A percentile compares a stretch with the other conserved stretches of the same genome.
Evolutionary conservation across 2,888 invertebrate genomes (phyloP).

Genomic region (Microplitis manilae): DNA sequence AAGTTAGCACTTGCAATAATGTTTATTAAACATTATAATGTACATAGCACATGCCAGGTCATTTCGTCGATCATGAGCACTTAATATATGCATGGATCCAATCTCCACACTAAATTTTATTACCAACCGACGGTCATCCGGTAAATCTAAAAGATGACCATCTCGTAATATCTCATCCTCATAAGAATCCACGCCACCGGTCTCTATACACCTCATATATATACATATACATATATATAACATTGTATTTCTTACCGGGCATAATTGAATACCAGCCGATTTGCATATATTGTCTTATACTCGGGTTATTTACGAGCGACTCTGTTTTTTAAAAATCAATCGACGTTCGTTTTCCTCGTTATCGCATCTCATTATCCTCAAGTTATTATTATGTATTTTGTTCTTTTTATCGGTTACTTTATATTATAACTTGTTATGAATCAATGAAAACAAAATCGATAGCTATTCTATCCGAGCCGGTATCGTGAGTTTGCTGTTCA

Average conservation of each 20-base stretch:
- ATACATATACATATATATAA: conserved; percentile 5
- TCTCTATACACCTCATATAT: neutral
- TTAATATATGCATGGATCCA: conserved; percentile 12
- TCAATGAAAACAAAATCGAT: conserved; percentile 23
- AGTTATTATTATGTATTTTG: neutral
- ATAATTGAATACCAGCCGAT: conserved; percentile 39
- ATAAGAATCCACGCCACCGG: neutral
- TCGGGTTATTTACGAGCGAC: conserved; percentile 24
- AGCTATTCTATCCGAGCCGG: neutral
- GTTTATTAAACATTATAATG: conserved; percentile 15
- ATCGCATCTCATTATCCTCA: conserved; percentile 32
- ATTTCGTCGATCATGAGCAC: conserved; percentile 2
- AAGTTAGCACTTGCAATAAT: neutral
- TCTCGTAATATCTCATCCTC: conserved; percentile 25
- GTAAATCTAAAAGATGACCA: neutral
- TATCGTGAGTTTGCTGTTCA: neutral
- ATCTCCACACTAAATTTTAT: conserved; percentile 11
- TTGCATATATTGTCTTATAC: conserved; percentile 37
- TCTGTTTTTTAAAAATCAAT: neutral
- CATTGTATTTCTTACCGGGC: conserved; percentile 30
- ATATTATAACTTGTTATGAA: neutral
- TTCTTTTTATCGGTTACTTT: neutral
- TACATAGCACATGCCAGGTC: neutral
- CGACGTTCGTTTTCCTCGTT: neutral
- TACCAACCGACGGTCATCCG: neutral